Percentiles rank a stretch among this genome's conserved stretches.
Evolutionary conservation across 2,888 invertebrate species (phyloP).

Genomic region (Luperina testacea): DNA sequence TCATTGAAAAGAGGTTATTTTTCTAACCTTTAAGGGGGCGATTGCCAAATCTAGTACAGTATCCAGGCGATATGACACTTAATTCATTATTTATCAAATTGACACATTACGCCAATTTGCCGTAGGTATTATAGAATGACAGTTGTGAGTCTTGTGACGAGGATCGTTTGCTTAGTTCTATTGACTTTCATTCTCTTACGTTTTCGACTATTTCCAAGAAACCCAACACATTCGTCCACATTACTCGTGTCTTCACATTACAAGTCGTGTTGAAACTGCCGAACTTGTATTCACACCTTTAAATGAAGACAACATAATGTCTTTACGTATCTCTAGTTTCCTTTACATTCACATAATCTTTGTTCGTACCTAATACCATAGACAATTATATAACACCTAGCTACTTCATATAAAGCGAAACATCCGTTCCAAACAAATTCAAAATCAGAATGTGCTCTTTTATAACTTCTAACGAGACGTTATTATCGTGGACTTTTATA

Average conservation of each 20-base stretch:
- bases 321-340: conserved; percentile 24
- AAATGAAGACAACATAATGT: conserved; percentile 35
- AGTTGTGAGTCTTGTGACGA: neutral
- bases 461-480: neutral
- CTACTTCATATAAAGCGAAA: neutral
- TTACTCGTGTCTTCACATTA: conserved; percentile 17
- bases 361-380: neutral
- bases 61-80: neutral
- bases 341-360: conserved; percentile 41
- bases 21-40: neutral
- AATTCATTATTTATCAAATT: neutral
- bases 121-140: neutral
- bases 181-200: conserved; percentile 14
- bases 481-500: neutral
- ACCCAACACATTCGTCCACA: conserved; percentile 33
- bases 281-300: conserved; percentile 48
- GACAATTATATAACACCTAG: neutral
- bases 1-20: neutral
- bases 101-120: neutral
- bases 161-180: neutral
- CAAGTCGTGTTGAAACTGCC: conserved; percentile 47
- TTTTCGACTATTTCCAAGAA: conserved; percentile 2
- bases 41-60: neutral
- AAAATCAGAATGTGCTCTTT: neutral
- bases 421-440: neutral